These are phyloP conservation scores for Corbicula japonica DNA, from an alignment of 2,888 invertebrate genomes.

Conservation along the genomic window DNA sequence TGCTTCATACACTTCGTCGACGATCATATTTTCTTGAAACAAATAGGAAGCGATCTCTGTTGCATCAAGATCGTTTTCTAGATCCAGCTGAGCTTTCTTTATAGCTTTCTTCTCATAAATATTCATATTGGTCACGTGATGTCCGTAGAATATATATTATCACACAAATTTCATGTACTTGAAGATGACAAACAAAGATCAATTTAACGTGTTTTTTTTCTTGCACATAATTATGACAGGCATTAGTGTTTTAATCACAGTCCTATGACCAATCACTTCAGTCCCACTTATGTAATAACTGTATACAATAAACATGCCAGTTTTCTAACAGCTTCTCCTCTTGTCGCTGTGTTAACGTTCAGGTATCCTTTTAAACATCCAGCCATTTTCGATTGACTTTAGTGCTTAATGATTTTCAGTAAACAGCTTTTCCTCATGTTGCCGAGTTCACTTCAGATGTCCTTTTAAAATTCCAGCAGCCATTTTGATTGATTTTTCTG, in stretches of 20 bases:
- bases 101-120: conserved; percentile 36
- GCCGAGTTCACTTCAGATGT: too few relatives aligned
- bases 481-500: too few relatives aligned
- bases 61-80: conserved; percentile 30
- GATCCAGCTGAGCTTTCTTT: conserved; percentile 11
- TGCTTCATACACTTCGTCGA: conserved; percentile 19
- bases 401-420: too few relatives aligned
- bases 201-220: background rate
- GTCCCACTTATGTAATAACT: background rate
- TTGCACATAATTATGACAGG: too few relatives aligned
- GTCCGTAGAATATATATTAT: too few relatives aligned
- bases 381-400: too few relatives aligned
- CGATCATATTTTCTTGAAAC: conserved; percentile 26
- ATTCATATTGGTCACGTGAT: conserved; percentile 28
- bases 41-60: conserved; percentile 31
- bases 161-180: background rate
- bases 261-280: background rate
- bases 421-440: too few relatives aligned
- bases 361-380: background rate
- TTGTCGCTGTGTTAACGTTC: too few relatives aligned
- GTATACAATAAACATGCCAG: conserved; percentile 10
- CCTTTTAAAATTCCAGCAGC: too few relatives aligned
- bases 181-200: background rate
- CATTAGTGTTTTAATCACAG: background rate
- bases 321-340: conserved; percentile 4